Evolutionary conservation across 1,140 invertebrate species (phyloP).

Genomic region (Euborellia annulipes): DNA sequence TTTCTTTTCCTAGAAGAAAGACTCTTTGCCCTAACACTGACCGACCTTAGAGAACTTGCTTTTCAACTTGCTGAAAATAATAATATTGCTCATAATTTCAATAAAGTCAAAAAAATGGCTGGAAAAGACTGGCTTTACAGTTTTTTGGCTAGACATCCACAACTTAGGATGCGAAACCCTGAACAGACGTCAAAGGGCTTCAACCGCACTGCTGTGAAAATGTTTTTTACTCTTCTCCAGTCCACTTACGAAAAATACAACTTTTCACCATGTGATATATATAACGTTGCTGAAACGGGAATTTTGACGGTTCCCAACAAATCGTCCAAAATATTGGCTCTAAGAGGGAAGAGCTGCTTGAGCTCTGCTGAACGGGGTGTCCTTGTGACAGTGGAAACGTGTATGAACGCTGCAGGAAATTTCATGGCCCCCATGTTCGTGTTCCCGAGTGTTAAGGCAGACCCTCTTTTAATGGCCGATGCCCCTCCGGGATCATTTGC

Average conservation of each 20-base stretch:
- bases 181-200: too few relatives aligned
- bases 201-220: too few relatives aligned
- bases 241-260: constrained; percentile 13
- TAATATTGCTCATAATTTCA: too few relatives aligned
- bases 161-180: too few relatives aligned
- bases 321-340: constrained; percentile 21
- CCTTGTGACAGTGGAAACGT: constrained; percentile 16
- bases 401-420: constrained; percentile 17
- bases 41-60: too few relatives aligned
- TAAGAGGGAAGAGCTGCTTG: constrained; percentile 17
- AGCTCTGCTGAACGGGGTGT: constrained; percentile 18
- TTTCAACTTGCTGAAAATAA: too few relatives aligned
- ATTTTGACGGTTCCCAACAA: constrained; percentile 23
- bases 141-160: too few relatives aligned
- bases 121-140: too few relatives aligned
- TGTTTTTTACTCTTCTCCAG: not conserved
- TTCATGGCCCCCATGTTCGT: constrained; percentile 21
- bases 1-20: too few relatives aligned
- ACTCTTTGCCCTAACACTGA: too few relatives aligned
- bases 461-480: constrained; percentile 5
- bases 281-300: constrained; percentile 26
- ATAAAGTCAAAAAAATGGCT: too few relatives aligned
- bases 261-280: constrained; percentile 17
- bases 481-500: constrained; percentile 11
- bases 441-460: constrained; percentile 18